Percentiles rank a stretch among this genome's conserved stretches.
phyloP scores from a whole-genome alignment of 2,797 vertebrate species.

The Delichon dasypus region DNA sequence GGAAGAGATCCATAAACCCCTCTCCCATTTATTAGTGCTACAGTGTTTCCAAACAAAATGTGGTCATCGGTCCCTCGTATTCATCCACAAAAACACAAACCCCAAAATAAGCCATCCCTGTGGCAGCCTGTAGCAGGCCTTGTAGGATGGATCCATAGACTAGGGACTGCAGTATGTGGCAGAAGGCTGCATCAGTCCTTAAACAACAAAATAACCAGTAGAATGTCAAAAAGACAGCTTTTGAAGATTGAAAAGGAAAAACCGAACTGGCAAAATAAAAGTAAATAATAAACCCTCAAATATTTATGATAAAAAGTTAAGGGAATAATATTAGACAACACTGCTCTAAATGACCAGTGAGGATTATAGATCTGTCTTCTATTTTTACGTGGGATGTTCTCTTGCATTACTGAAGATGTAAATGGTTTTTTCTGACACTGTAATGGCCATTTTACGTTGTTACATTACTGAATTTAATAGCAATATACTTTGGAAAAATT shows the following conservation, averaged over 20 bases:
- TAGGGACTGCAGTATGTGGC: not conserved
- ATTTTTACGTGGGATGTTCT: not conserved
- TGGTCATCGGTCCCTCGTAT: fast-evolving
- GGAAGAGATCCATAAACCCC: not conserved
- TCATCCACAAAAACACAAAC: not conserved
- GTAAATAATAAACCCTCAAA: not conserved
- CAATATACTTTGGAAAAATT: not conserved
- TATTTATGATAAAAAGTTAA: not conserved
- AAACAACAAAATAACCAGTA: not conserved
- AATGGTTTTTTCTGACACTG: not conserved
- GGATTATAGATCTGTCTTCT: not conserved
- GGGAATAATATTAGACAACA: not conserved
- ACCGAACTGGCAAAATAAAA: not conserved
- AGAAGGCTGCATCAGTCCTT: not conserved
- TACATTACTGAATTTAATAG: not conserved
- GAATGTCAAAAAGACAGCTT: not conserved
- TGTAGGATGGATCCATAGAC: not conserved
- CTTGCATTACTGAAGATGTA: not conserved
- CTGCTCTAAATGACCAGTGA: not conserved
- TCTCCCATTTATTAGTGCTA: not conserved
- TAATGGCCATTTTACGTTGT: not conserved
- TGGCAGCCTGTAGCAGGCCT: not conserved
- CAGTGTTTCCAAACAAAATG: not conserved
- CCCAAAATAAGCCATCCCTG: not conserved
- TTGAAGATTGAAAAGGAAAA: not conserved